These are phyloP conservation scores for Cephus pygmeus DNA, from an alignment of 2,888 invertebrate genomes.

Conservation along the genomic window DNA sequence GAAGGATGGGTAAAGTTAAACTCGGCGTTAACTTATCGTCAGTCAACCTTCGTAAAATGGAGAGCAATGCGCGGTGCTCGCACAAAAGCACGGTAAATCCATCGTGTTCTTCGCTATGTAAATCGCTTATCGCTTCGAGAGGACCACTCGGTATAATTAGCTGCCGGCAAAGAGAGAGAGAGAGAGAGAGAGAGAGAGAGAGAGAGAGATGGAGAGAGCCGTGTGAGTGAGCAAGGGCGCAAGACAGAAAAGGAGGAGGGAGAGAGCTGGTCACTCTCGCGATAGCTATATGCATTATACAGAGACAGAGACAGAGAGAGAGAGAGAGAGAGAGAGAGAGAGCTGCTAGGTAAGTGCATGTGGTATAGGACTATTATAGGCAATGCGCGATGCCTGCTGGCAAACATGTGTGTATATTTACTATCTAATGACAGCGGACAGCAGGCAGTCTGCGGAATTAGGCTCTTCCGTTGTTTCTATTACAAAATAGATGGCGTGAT, in stretches of 20 bases:
- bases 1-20: no score
- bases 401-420: constrained; percentile 39
- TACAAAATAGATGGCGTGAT: constrained; percentile 64
- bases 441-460: constrained; percentile 55
- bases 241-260: constrained; percentile 6
- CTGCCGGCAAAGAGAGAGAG: constrained; percentile 47
- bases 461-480: constrained; percentile 66
- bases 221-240: constrained; percentile 37
- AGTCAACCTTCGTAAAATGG: no score
- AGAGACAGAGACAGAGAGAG: background rate
- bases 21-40: no score
- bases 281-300: background rate
- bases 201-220: constrained; percentile 52
- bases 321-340: constrained; percentile 2
- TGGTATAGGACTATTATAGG: background rate
- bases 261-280: background rate
- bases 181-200: constrained; percentile 50
- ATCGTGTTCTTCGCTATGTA: constrained; percentile 60
- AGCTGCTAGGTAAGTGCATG: constrained; percentile 13
- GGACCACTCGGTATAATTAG: constrained; percentile 64
- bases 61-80: background rate
- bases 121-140: constrained; percentile 64
- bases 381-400: background rate
- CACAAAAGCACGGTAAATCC: constrained; percentile 53
- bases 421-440: constrained; percentile 45